These are phyloP conservation scores for Cosmopolites sordidus DNA, from an alignment of 2,888 invertebrate species.

Conservation along the genomic window DNA sequence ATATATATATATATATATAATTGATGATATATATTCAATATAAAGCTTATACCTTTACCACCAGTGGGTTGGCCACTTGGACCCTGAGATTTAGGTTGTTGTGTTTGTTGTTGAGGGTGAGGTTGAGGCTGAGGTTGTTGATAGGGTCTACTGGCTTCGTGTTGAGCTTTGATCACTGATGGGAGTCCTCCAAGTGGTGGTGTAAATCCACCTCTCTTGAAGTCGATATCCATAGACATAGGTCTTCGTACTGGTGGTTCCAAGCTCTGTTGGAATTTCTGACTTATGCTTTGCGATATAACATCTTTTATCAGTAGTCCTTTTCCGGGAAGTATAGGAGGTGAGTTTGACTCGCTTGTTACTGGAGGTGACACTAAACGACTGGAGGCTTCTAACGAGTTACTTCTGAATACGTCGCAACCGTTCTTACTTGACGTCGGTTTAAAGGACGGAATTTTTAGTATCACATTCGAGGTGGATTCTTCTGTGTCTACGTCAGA, in stretches of 20 bases:
- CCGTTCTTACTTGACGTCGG: constrained; percentile 55
- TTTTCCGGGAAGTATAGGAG: constrained; percentile 52
- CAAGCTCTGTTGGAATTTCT: constrained; percentile 67
- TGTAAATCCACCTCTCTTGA: constrained; percentile 55
- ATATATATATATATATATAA: too few relatives aligned
- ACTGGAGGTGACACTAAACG: constrained; percentile 51
- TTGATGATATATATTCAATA: too few relatives aligned
- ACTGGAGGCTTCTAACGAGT: constrained; percentile 34
- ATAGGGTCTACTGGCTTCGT: constrained; percentile 33
- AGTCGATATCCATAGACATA: constrained; percentile 51
- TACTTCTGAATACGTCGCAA: constrained; percentile 45
- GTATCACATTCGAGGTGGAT: constrained; percentile 68
- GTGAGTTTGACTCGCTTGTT: constrained; percentile 54
- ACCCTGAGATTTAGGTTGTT: constrained; percentile 16
- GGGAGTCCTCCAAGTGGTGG: constrained; percentile 60
- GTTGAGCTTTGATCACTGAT: constrained; percentile 54
- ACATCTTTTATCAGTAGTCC: constrained; percentile 72
- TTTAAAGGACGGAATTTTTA: constrained; percentile 91
- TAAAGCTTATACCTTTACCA: constrained; percentile 40
- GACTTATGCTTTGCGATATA: constrained; percentile 87
- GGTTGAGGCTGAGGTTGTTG: background rate
- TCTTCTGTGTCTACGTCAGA: constrained; percentile 51
- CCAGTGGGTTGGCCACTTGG: constrained; percentile 39
- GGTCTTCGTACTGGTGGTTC: constrained; percentile 41
- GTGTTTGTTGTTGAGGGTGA: constrained; percentile 30